phyloP scores from a whole-genome alignment of 2,113 vertebrate genomes.

The Oceanites oceanicus region DNA sequence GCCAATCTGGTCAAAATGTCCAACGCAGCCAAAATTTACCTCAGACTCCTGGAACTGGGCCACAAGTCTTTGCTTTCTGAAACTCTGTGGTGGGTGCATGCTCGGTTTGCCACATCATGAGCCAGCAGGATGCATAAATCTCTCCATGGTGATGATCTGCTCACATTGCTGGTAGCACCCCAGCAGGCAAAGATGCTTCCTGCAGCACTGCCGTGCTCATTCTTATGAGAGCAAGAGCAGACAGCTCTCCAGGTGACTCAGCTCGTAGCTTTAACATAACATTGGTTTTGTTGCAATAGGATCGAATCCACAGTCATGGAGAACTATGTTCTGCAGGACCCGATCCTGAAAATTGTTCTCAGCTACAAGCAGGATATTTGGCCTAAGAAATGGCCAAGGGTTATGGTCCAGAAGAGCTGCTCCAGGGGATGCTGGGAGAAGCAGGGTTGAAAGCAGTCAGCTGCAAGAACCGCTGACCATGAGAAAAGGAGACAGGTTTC shows the following conservation, averaged over 20 bases:
- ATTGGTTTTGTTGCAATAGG: background rate
- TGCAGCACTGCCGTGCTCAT: background rate
- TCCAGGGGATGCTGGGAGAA: background rate
- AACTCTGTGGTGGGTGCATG: background rate
- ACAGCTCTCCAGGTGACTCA: background rate
- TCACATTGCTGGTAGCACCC: background rate
- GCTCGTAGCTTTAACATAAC: background rate
- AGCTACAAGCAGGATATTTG: background rate
- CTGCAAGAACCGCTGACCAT: background rate
- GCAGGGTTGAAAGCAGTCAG: background rate
- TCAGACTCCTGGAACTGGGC: background rate
- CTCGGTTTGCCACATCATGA: background rate
- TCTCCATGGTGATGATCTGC: background rate
- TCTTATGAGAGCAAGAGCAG: background rate
- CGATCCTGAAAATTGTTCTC: background rate
- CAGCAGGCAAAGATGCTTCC: background rate
- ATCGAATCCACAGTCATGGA: accelerated
- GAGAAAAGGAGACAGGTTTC: background rate
- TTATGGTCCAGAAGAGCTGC: background rate
- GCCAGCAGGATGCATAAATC: background rate
- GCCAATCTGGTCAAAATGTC: background rate
- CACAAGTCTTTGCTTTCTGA: background rate
- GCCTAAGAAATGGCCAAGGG: background rate
- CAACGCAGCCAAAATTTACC: background rate
- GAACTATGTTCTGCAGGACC: background rate